A percentile compares a stretch with the other conserved stretches of the same genome.
Evolutionary conservation across 2,113 vertebrate genomes (phyloP).

Genomic region (Paraplagusia blochii): DNA sequence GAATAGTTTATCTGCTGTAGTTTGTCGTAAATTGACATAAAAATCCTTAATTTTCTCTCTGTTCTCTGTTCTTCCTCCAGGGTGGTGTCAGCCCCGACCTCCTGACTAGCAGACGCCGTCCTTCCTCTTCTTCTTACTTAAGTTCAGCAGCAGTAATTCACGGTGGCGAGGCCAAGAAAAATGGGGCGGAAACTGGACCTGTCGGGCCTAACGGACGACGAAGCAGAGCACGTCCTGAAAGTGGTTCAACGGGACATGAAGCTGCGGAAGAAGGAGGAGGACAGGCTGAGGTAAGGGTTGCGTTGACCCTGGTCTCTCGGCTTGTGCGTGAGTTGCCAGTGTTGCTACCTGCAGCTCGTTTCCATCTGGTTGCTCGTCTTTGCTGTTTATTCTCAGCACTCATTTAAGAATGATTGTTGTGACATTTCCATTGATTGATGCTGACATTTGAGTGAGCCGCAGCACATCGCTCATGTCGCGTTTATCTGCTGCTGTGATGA

Average conservation of each 20-base stretch:
- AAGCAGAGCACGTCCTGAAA: constrained; percentile 92
- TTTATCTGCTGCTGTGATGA: no score
- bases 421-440: neutral
- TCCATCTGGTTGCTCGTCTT: neutral
- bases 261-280: constrained; percentile 92
- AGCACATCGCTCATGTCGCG: no score
- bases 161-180: constrained; percentile 42
- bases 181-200: constrained; percentile 97
- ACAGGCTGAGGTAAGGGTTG: constrained; percentile 87
- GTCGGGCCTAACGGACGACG: constrained; percentile 88
- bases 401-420: neutral
- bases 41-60: neutral
- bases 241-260: constrained; percentile 95
- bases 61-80: constrained; percentile 34
- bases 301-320: neutral
- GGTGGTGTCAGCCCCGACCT: constrained; percentile 58
- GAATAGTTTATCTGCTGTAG: no score
- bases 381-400: neutral
- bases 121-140: constrained; percentile 24
- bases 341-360: neutral
- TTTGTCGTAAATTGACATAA: no score
- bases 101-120: constrained; percentile 41
- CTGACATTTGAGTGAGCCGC: neutral
- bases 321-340: neutral
- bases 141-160: constrained; percentile 21